Base-by-base conservation (phyloP, 2,797 vertebrate species). In the Manis javanica region DNA sequence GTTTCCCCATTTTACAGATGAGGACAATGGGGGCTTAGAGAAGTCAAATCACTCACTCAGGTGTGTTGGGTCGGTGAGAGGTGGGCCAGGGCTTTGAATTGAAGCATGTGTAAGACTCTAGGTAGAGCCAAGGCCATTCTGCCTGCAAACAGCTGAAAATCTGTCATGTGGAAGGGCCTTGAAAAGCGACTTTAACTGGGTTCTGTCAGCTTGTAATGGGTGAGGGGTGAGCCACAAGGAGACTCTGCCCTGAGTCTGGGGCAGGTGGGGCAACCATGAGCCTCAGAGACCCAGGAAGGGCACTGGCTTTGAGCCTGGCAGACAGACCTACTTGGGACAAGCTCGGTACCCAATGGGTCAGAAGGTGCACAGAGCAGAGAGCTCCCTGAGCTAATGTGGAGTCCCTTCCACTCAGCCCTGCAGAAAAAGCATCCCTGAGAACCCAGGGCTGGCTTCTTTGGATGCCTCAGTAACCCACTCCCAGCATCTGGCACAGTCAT, bases 401-500 rank as follows among this genome's bases (percentile, higher is more conserved):
- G 13, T 37, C 29, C 23, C 23, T 63, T 92, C 16, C 29, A 3
- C 26, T 49, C 1, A 7, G 9, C 1, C 0, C 55, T 4, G 0
- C 3, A 34, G 5, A 78, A 26, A 61, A 61, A 46, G 24, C 14
- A 37, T 7, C 42, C 18, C 68, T 29, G 18, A 69, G n/a, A 24
- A 51, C 9, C 3, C 3, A 16, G 46, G 26, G 57, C 74, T 21
- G 7, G 1, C 4, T 26, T 74, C 26, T 75, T 64, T 2, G 14
- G 3, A 1, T 5, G 15, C 6, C 29, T 74, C 14, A 1, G 16
- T 19, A 34, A 49, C 6, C 16, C 26, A 89, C 4, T 53, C 53
- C 61, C 4, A 2, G n/a, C 7, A n/a, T 13, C 9, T 19, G 4
- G 7, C 16, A 83, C 0, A 3, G 8, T 64, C 16, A 29, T 21